Base-by-base conservation (phyloP, 2,113 vertebrate species). In the Plectropomus leopardus region DNA sequence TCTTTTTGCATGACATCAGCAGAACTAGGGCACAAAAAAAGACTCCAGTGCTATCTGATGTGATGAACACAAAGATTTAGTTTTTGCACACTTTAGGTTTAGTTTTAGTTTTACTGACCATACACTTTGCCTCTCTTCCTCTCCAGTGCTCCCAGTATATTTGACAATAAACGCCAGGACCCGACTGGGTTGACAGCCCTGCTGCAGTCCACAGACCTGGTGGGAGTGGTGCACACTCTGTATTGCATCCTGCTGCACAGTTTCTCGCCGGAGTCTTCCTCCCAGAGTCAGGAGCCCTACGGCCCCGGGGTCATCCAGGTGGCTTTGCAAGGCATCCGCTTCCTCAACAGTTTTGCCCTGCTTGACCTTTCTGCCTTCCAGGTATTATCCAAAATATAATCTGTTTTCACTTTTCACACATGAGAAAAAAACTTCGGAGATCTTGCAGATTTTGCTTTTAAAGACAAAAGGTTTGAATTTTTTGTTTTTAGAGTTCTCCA, bases 301-400 rank as follows among this genome's bases (percentile, higher is more conserved):
- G 78, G 95, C 1, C 92, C 95, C 0, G 95, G 86, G 87, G 98
- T 98, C 0, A 85, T 98, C 87, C 97, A 98, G 82, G 97, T 99
- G 77, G 97, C 97, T 87, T 93, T 98, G 72, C 96, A 98, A 87
- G 97, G 97, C 63, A 84, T 99, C 26, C 96, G 95, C 57, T 98
- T 99, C 95, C 97, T 99, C 93, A 99, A 99, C 85, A 98, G 96
- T 83, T 99, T 97, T 57, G 98, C 98, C 57, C 94, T 97, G 61
- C 96, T 99, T 5, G 95, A 99, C 90, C 96, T 99, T 48, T 94
- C 96, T 4, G 95, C 97, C 84, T 99, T 99, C 86, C 98, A 99
- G 97, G 98, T 99, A 96, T 93, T 14, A 48, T 34, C 17, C 7
- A 34, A 23, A 58, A 51, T 67, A 63, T 51, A 45, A 44, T 54